Evolutionary conservation across 2,113 vertebrate species (phyloP).

Genomic region (Phocoena sinus): DNA sequence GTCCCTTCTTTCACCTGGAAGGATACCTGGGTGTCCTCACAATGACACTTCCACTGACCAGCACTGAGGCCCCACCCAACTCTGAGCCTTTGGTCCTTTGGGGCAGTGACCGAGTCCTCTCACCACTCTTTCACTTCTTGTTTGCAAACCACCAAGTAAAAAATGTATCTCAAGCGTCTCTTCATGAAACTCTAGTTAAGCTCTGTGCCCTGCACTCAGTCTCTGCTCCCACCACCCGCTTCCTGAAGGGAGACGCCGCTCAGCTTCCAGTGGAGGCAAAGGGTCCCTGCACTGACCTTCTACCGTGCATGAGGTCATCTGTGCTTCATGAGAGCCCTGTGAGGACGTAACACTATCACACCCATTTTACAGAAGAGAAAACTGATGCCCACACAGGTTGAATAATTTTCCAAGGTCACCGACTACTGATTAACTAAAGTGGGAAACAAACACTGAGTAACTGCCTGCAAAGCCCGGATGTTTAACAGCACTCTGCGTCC

Average conservation of each 20-base stretch:
- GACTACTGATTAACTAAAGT: not conserved
- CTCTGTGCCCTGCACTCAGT: not conserved
- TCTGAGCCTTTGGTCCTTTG: not conserved
- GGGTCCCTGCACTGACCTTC: not conserved
- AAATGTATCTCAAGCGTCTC: not conserved
- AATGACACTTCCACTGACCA: not conserved
- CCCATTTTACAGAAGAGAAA: not conserved
- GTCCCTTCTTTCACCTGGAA: not conserved
- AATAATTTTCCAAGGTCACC: not conserved
- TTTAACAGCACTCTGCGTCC: not conserved
- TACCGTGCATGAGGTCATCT: accelerated
- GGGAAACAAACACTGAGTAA: too few relatives aligned
- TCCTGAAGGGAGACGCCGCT: not conserved
- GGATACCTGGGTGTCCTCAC: not conserved
- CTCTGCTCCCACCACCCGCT: not conserved
- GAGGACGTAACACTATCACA: not conserved
- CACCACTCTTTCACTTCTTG: not conserved
- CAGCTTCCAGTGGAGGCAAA: accelerated
- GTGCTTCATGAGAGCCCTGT: not conserved
- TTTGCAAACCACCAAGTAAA: not conserved
- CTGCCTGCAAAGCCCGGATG: too few relatives aligned
- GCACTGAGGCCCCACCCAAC: not conserved
- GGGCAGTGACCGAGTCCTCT: not conserved
- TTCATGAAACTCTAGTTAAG: not conserved
- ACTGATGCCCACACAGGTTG: not conserved